Base-by-base conservation (phyloP, 2,888 invertebrate species). In the Petrolisthes manimaculis region DNA sequence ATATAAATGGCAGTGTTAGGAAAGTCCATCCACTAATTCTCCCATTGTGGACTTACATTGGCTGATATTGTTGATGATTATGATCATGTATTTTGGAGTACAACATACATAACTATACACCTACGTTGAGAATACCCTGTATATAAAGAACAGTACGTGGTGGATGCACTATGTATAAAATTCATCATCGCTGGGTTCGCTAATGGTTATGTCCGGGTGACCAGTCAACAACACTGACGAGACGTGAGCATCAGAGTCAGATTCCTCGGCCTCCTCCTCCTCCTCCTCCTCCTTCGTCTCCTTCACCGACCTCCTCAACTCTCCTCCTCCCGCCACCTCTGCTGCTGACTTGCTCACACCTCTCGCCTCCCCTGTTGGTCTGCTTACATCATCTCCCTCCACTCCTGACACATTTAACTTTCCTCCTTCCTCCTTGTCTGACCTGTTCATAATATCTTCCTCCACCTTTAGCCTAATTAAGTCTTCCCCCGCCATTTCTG, bases 181-280 rank as follows among this genome's bases (percentile, higher is more conserved):
- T 6, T 86, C 89, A 37, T 89, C 89, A 18, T 89, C 89, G 37
- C 89, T 89, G n/a, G 89, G 78, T 74, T 89, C 89, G 56, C 86
- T 85, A 37, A 88, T 88, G 37, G 86, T 85, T 69, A 86, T 89
- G 37, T 82, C 81, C 9, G 89, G 83, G 51, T 85, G 81, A 12
- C 81, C 82, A 14, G 56, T 71, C 5, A 89, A 83, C 5, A 89
- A 83, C 21, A 89, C 69, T n/a, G 89, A 86, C 12, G 82, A 80
- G 0, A 89, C 89, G 12, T 86, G 86, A 24, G 82, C 86, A 67
- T 89, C 89, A 61, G 80, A 80, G 79, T 89, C 89, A 4, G 83
- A 74, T 5, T 55, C 69, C 21, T 71, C 87, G 14, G 24, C 77
- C 55, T 56, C 83, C 55, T 24, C 81, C 18, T 6, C 37, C 18